Evolutionary conservation across 2,888 invertebrate species (phyloP).

Genomic region (Argyresthia albistria): DNA sequence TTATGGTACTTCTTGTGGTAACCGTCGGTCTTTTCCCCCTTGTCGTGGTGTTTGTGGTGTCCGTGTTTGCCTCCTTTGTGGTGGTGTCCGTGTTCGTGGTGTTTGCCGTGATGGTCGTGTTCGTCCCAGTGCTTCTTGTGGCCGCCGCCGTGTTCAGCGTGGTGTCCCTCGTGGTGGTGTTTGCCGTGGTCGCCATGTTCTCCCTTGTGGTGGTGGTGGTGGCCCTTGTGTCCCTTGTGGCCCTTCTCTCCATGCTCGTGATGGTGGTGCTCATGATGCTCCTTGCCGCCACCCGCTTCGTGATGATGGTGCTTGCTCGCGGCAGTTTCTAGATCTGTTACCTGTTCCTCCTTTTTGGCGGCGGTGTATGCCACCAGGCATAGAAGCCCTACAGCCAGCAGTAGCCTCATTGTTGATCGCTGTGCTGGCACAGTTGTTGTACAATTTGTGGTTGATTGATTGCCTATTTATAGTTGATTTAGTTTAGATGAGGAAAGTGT

Average conservation of each 20-base stretch:
- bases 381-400: conserved; percentile 42
- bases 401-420: conserved; percentile 49
- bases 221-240: conserved; percentile 9
- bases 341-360: conserved; percentile 2
- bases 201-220: conserved; percentile 10
- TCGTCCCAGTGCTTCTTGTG: conserved; percentile 10
- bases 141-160: conserved; percentile 9
- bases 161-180: conserved; percentile 9
- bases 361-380: conserved; percentile 40
- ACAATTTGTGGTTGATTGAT: conserved; percentile 24
- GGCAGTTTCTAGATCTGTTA: not conserved
- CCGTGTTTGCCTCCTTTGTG: conserved; percentile 9
- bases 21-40: conserved; percentile 8
- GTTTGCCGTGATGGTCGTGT: conserved; percentile 9
- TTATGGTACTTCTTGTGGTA: conserved; percentile 11
- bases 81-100: conserved; percentile 9
- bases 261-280: conserved; percentile 9
- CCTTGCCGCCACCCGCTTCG: conserved; percentile 8
- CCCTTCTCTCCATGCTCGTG: conserved; percentile 10
- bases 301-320: conserved; percentile 7
- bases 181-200: conserved; percentile 9
- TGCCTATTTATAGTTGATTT: conserved; percentile 53
- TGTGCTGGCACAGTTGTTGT: conserved; percentile 20
- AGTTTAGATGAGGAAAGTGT: conserved; percentile 50
- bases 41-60: conserved; percentile 9